Evolutionary conservation across 2,113 vertebrate species (phyloP), one percentile per base, ranked within the genome.

Genomic region (Eclectus roratus): DNA sequence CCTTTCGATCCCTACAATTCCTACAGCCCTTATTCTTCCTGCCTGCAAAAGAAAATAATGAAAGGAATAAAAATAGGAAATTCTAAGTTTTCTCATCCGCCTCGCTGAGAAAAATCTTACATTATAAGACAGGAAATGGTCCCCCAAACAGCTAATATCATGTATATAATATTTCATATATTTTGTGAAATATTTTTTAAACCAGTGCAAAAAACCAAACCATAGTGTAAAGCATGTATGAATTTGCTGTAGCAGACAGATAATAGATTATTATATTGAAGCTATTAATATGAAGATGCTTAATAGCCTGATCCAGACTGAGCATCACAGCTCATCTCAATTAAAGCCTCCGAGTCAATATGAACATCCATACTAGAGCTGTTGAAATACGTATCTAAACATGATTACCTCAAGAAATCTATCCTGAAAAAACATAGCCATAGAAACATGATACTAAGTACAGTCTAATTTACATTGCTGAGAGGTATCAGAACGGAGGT

Each of bases 1-100:
- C 97, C 99, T 98, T 97, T 99, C 99, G 28, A 99, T 99, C 66
- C 99, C 99, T 85, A 99, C 99, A 97, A 99, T 99, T 93, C 99
- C 99, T 86, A 99, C 99, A 31, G 99, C 99, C 29, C 98, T 98
- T 89, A 98, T 98, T 98, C 98, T 99, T 99, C 99, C 99, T 98
- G 98, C 88, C 99, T 99, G 84, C 13, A 95, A 69, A 94, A 95
- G 80, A 97, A 97, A 63, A 97, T 63, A 85, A 64, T 64, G 11
- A 12, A 87, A 91, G 69, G n/a, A 93, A 82, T 90, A 63, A 95
- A 93, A 94, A 95, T 95, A 98, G 97, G 98, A 96, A 98, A 96
- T 77, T 21, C 85, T 92, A 91, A 85, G 55, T 77, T 94, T 97
- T 97, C 90, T 94, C 77, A 95, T 60, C 43, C 23, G 8, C 56